These are phyloP conservation scores for Dysdera silvatica DNA, from an alignment of 1,140 invertebrate genomes.

Conservation along the genomic window DNA sequence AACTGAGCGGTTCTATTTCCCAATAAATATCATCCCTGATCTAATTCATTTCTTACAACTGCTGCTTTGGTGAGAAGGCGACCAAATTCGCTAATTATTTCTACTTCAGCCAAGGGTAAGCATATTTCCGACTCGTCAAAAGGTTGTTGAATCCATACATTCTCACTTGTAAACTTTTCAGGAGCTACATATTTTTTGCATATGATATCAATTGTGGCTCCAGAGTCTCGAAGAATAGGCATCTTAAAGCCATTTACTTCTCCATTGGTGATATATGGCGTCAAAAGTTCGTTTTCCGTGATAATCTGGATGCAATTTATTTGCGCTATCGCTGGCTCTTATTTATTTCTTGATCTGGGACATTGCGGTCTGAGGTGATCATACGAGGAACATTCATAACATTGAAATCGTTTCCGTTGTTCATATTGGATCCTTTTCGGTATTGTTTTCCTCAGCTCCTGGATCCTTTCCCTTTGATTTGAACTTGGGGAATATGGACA, in stretches of 20 bases:
- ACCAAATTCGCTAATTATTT: neutral
- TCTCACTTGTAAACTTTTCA: neutral
- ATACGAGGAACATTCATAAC: neutral
- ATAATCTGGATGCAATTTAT: neutral
- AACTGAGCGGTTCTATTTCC: neutral
- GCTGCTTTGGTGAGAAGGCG: neutral
- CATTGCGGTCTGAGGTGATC: slow-evolving; percentile 1
- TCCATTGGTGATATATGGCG: neutral
- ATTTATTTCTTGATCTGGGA: neutral
- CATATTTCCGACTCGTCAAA: neutral
- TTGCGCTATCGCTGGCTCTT: neutral
- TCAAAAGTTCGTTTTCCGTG: neutral
- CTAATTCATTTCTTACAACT: neutral
- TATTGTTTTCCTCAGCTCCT: neutral
- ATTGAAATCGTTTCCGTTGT: neutral
- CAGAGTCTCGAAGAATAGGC: neutral
- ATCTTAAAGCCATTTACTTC: slow-evolving; percentile 7
- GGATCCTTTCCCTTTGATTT: neutral
- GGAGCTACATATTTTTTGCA: neutral
- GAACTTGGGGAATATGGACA: neutral
- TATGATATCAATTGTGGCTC: slow-evolving; percentile 1
- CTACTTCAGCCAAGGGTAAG: neutral
- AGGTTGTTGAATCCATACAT: neutral
- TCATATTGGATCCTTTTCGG: neutral
- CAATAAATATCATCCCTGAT: neutral